Evolutionary conservation across 2,113 vertebrate genomes (phyloP).

Genomic region (Cyprinus carpio): DNA sequence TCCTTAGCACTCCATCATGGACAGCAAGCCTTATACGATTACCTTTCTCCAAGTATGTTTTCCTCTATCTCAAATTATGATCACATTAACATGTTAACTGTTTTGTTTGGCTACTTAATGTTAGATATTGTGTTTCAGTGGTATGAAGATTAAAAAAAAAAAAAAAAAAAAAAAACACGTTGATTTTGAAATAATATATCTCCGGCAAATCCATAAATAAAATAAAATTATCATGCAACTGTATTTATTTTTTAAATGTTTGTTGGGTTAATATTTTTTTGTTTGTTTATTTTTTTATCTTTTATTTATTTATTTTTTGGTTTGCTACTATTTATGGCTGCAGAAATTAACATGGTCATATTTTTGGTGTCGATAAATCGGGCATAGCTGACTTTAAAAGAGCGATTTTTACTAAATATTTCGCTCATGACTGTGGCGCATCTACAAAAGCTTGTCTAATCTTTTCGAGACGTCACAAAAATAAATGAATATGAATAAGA

Average conservation of each 20-base stretch:
- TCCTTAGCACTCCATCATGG: not conserved
- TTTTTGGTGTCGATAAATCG: not conserved
- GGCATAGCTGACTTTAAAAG: not conserved
- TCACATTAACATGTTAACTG: too few species aligned
- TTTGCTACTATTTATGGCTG: too few species aligned
- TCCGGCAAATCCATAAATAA: not conserved
- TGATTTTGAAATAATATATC: too few species aligned
- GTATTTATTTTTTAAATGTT: too few species aligned
- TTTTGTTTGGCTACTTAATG: not conserved
- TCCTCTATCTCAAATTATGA: too few species aligned
- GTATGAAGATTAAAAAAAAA: too few species aligned
- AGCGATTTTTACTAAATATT: not conserved
- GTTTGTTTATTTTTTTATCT: too few species aligned
- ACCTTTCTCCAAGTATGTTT: not conserved
- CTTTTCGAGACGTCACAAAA: not conserved
- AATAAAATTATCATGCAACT: not conserved
- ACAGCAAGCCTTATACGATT: not conserved
- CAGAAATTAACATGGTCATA: not conserved
- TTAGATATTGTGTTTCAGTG: not conserved
- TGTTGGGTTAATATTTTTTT: too few species aligned
- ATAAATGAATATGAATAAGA: not conserved
- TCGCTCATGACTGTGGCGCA: not conserved
- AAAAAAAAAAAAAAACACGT: too few species aligned
- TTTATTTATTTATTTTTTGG: too few species aligned
- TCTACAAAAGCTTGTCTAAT: not conserved